Conservation (phyloP, 2,888 invertebrate species). For the Leptogaster cylindrica region DNA sequence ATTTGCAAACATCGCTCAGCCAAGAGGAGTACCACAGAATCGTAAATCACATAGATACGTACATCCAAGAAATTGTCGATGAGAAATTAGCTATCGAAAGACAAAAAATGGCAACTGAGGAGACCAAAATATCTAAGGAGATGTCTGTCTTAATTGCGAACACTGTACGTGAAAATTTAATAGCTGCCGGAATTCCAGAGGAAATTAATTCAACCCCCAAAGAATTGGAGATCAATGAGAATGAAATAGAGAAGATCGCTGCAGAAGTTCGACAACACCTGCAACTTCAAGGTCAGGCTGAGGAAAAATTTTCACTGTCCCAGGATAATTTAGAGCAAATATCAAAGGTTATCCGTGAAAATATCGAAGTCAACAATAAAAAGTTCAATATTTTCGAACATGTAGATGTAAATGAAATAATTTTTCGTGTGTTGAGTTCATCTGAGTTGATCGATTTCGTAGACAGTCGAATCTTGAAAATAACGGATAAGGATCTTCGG, state of each 20-base stretch:
- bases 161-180: slow-evolving; percentile 55
- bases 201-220: not conserved
- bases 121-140: slow-evolving; percentile 50
- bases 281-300: slow-evolving; percentile 34
- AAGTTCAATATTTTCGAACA: slow-evolving; percentile 53
- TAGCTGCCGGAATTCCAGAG: slow-evolving; percentile 41
- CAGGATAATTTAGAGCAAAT: slow-evolving; percentile 59
- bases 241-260: slow-evolving; percentile 55
- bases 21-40: slow-evolving; percentile 58
- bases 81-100: slow-evolving; percentile 52
- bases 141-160: slow-evolving; percentile 55
- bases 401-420: slow-evolving; percentile 57
- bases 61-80: slow-evolving; percentile 58
- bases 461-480: slow-evolving; percentile 52
- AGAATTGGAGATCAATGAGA: slow-evolving; percentile 51
- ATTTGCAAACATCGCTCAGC: slow-evolving; percentile 54
- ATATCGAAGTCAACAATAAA: slow-evolving; percentile 53
- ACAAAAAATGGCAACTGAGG: slow-evolving; percentile 49
- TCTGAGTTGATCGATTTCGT: slow-evolving; percentile 54
- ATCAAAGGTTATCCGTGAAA: slow-evolving; percentile 54
- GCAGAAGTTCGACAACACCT: slow-evolving; percentile 52
- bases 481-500: slow-evolving; percentile 53
- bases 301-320: slow-evolving; percentile 53
- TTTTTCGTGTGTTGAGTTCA: slow-evolving; percentile 57
- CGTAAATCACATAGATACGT: slow-evolving; percentile 58